phyloP scores from a whole-genome alignment of 2,888 invertebrate species.

The Cryptocephalus primarius region DNA sequence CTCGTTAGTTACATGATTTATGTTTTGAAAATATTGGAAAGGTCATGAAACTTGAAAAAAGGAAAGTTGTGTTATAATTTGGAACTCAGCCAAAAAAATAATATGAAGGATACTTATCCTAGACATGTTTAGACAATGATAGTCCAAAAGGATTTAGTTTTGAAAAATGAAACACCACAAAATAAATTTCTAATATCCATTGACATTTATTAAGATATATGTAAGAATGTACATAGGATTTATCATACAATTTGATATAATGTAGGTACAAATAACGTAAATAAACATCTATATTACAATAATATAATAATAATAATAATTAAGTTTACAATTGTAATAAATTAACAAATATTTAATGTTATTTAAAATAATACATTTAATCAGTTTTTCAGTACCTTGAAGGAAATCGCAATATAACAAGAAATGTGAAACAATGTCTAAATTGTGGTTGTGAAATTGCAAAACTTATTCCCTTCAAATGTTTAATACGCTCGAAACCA shows the following conservation, averaged over 20 bases:
- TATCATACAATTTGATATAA: constrained; percentile 19
- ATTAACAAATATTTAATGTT: constrained; percentile 5
- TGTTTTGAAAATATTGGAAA: no score
- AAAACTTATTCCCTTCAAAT: no score
- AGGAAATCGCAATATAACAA: constrained; percentile 2
- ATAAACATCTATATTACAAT: constrained; percentile 19
- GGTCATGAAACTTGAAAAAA: no score
- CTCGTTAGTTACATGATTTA: no score
- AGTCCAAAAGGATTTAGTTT: background rate
- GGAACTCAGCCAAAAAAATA: no score
- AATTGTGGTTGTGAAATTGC: no score
- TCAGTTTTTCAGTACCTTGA: background rate
- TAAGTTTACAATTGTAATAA: constrained; percentile 14
- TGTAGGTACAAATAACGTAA: constrained; percentile 16
- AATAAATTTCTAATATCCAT: constrained; percentile 5
- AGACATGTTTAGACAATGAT: no score
- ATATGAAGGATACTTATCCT: no score
- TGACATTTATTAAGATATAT: constrained; percentile 20
- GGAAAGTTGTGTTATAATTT: no score
- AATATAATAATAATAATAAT: constrained; percentile 9
- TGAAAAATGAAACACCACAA: background rate
- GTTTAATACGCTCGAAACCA: no score
- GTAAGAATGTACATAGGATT: constrained; percentile 23
- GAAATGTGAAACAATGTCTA: background rate
- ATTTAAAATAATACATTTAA: background rate